Evolutionary conservation across 2,113 vertebrate species (phyloP), one percentile per base, ranked within the genome.

Genomic region (Oceanodroma tethys): DNA sequence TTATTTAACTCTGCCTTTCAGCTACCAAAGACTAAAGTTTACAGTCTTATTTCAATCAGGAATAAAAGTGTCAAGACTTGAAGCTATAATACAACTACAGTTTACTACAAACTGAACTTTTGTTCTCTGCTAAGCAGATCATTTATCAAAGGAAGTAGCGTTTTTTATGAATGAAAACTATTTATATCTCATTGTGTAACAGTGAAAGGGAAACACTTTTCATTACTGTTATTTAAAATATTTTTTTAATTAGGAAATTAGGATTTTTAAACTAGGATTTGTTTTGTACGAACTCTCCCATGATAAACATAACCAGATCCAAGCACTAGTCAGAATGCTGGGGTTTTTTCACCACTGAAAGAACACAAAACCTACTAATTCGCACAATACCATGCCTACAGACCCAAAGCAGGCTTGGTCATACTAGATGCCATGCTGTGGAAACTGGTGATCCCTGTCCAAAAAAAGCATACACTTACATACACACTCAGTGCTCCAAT

Each of bases 131-230:
- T 78, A 70, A 79, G 48, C 29, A 72, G 76, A 89, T 95, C 92
- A 96, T 60, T 96, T 94, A 97, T 92, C 81, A 94, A 89, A 92
- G 96, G 96, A 97, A 97, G 42, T 52, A 68, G 76, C 17, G 65
- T 85, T 97, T 83, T 92, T 93, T 81, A 95, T 97, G 92, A 97
- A 97, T 97, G 91, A 96, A 96, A 91, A 59, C 73, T 95, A 97
- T 96, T 93, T 96, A 94, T 94, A 93, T 81, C 40, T 86, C 70
- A 89, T 56, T 96, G 88, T 85, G 38, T 75, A 95, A 92, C 27
- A 92, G 60, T 42, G 48, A 95, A 83, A 97, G 94, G 76, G 65
- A 96, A 92, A 85, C 53, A 63, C 55, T 94, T 89, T 8, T 60
- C 56, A 75, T 74, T 83, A 79, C 59, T 20, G 7, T 56, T 86